Percentiles rank a stretch among this genome's conserved stretches.
These are phyloP conservation scores for Euthynnus affinis DNA, from an alignment of 2,797 vertebrate genomes.

Conservation along the genomic window DNA sequence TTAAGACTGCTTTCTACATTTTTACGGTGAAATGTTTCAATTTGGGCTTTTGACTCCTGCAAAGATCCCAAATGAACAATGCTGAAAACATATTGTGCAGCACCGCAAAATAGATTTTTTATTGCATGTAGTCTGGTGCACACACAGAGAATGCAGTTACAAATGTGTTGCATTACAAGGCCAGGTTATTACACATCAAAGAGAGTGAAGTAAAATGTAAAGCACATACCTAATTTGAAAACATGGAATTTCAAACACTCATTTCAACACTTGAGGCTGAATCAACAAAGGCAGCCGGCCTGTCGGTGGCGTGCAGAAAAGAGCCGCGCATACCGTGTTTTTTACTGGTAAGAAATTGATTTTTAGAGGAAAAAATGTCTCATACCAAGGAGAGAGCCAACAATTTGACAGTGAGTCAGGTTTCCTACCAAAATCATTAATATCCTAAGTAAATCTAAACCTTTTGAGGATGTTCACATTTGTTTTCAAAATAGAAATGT, in stretches of 20 bases:
- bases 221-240: conserved; percentile 57
- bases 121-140: conserved; percentile 19
- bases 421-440: conserved; percentile 5
- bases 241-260: conserved; percentile 67
- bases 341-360: conserved; percentile 44
- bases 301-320: conserved; percentile 6
- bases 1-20: neutral
- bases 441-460: neutral
- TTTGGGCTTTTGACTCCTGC: conserved; percentile 6
- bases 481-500: neutral
- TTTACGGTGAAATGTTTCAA: neutral
- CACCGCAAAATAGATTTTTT: conserved; percentile 9
- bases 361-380: conserved; percentile 30
- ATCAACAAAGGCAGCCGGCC: conserved; percentile 18
- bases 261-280: conserved; percentile 43
- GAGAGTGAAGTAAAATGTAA: conserved; percentile 44
- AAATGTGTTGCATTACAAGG: conserved; percentile 46
- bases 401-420: conserved; percentile 15
- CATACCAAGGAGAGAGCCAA: conserved; percentile 13
- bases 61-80: neutral
- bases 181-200: conserved; percentile 56
- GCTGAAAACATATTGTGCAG: neutral
- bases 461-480: conserved; percentile 3
- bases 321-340: conserved; percentile 12
- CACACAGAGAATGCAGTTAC: conserved; percentile 18